Percentiles rank a stretch among this genome's conserved stretches.
Evolutionary conservation across 37 sponge, comb jelly and placozoan species (phyloP).

Genomic region (Beroe ovata): DNA sequence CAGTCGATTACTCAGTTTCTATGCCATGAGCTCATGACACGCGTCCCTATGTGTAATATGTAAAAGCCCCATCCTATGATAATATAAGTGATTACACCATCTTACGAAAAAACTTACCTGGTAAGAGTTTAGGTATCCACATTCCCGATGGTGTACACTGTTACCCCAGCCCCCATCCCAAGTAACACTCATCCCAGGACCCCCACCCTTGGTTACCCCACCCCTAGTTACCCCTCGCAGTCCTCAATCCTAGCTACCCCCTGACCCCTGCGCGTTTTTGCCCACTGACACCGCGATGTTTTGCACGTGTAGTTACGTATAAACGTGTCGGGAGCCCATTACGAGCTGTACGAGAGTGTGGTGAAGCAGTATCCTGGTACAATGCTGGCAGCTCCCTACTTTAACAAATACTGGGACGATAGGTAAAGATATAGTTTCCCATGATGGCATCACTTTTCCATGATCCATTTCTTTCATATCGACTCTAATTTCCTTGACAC

Average conservation of each 20-base stretch:
- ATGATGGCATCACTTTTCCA: neutral
- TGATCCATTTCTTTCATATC: neutral
- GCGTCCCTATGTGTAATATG: too few species aligned
- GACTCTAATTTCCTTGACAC: too few species aligned
- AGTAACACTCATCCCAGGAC: too few species aligned
- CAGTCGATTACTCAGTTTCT: neutral
- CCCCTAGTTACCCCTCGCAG: neutral
- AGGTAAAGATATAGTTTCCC: neutral
- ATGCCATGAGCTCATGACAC: too few species aligned
- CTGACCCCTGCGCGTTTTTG: neutral
- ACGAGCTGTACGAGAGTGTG: constrained; percentile 38
- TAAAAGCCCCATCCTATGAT: too few species aligned
- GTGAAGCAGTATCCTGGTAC: constrained; percentile 14
- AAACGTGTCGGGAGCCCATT: constrained; percentile 50
- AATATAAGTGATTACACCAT: too few species aligned
- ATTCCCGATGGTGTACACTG: neutral
- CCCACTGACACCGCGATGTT: too few species aligned
- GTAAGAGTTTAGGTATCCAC: too few species aligned
- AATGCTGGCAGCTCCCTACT: neutral
- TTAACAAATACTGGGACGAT: constrained; percentile 32
- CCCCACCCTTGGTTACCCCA: neutral
- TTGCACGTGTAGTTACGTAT: too few species aligned
- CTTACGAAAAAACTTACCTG: too few species aligned
- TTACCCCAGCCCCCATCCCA: neutral
- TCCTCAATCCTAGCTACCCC: neutral